Evolutionary conservation across 2,113 vertebrate genomes (phyloP), one percentile per base, ranked within the genome.

Genomic region (Donacobius atricapilla): DNA sequence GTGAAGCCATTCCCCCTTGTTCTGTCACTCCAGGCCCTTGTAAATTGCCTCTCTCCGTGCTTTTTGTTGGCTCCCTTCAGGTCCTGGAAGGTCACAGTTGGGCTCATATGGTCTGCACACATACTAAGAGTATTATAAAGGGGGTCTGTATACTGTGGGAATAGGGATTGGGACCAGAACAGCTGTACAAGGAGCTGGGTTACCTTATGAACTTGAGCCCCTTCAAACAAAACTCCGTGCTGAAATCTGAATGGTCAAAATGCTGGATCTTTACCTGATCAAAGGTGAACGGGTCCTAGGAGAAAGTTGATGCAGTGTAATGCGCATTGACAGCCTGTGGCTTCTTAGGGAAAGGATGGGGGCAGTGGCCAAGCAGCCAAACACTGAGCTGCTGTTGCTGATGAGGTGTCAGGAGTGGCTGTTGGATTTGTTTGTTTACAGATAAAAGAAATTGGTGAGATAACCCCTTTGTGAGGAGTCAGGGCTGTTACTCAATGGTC

Each of bases 221-320:
- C 1, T n/a, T 54, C 35, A 19, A 30, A 42, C 5, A 51, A 90
- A 78, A 99, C 54, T 53, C n/a, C n/a, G 98, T 99, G 96, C 98
- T 99, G 14, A 99, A 99, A 94, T 99, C 99, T 97, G 98, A 99
- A 76, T 97, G 98, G 92, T 98, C 98, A 10, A 99, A 98, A 99
- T 99, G 98, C 89, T 99, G 95, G 98, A 99, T 96, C 99, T 99
- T 7, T 99, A 99, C 87, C 97, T 99, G 51, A 99, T 99, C 92
- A 99, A 99, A 98, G 98, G 98, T 98, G 76, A 77, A 70, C 72
- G 33, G 73, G 54, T 76, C 47, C 56, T 58, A 28, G 81, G 47
- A 60, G 22, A 68, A 76, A 24, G 11, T 25, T 42, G 28, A 11
- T n/a, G 10, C 24, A 9, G 22, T 72, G 42, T 51, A 14, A 27